These are phyloP conservation scores for Crocodylus rhombifer DNA, from an alignment of 2,797 vertebrate genomes.

Conservation along the genomic window DNA sequence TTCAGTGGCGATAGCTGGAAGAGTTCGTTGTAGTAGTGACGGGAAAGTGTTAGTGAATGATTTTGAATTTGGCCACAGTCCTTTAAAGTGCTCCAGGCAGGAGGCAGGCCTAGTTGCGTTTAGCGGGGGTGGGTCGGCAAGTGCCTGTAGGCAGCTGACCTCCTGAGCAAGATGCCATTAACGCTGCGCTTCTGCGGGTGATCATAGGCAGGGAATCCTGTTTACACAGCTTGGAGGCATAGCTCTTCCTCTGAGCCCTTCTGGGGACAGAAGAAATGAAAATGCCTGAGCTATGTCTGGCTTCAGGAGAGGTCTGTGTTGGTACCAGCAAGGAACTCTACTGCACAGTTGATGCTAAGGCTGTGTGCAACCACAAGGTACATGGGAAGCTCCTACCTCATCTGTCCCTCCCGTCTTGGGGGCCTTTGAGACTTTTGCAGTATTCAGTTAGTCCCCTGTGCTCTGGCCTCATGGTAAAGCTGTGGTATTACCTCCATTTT, in stretches of 20 bases:
- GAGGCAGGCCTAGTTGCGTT: background rate
- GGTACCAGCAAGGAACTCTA: background rate
- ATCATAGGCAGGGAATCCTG: slow-evolving; percentile 72
- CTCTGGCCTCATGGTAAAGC: background rate
- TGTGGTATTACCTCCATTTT: background rate
- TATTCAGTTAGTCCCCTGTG: background rate
- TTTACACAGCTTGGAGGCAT: slow-evolving; percentile 56
- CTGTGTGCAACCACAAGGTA: background rate
- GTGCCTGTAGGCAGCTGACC: background rate
- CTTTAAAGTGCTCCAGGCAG: background rate
- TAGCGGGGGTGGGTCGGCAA: background rate
- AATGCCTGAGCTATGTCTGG: background rate
- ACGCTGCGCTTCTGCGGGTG: background rate
- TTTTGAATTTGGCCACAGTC: background rate
- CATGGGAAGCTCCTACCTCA: background rate
- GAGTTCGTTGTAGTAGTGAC: background rate
- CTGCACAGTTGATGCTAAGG: background rate
- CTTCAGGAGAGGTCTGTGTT: background rate
- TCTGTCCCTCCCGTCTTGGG: background rate
- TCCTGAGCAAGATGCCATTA: background rate
- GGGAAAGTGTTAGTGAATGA: background rate
- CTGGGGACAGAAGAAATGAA: background rate
- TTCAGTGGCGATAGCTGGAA: too few relatives aligned
- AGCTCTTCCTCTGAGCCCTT: slow-evolving; percentile 34
- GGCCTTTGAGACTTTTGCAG: background rate